Percentiles rank a stretch among this genome's conserved stretches.
phyloP scores from a whole-genome alignment of 1,140 invertebrate genomes.

The Procambarus virginalis region DNA sequence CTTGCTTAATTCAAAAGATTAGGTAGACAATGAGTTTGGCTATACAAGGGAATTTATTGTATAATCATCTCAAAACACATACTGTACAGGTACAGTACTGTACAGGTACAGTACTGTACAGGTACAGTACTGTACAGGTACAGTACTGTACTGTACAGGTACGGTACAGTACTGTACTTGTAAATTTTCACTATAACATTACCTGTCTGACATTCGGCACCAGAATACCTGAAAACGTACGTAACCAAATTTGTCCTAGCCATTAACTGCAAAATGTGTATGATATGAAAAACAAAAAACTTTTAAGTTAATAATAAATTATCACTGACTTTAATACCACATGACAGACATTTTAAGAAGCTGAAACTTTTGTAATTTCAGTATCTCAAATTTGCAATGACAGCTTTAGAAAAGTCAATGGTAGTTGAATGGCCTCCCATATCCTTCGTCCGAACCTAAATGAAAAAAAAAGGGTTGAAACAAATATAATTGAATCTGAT shows the following conservation, averaged over 20 bases:
- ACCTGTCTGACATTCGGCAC: neutral
- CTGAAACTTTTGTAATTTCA: constrained; percentile 18
- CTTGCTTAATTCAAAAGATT: neutral
- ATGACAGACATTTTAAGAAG: neutral
- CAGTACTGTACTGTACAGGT: too few species aligned
- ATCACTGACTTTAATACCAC: neutral
- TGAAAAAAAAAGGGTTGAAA: constrained; percentile 44
- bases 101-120: too few species aligned
- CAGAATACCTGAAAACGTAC: neutral
- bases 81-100: too few species aligned
- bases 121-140: too few species aligned
- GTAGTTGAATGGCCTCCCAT: constrained; percentile 96
- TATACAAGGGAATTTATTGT: neutral
- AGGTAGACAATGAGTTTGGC: neutral
- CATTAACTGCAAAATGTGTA: neutral
- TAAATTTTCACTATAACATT: too few species aligned
- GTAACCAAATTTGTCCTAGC: neutral
- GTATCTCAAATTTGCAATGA: constrained; percentile 83
- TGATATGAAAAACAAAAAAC: neutral
- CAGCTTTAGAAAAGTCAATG: constrained; percentile 92
- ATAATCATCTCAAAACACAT: too few species aligned
- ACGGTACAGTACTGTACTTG: too few species aligned
- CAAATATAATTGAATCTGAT: neutral
- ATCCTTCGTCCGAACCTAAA: constrained; percentile 91
- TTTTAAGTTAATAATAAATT: neutral